These are phyloP conservation scores for Butorides virescens DNA, from an alignment of 2,113 vertebrate genomes.

Conservation along the genomic window DNA sequence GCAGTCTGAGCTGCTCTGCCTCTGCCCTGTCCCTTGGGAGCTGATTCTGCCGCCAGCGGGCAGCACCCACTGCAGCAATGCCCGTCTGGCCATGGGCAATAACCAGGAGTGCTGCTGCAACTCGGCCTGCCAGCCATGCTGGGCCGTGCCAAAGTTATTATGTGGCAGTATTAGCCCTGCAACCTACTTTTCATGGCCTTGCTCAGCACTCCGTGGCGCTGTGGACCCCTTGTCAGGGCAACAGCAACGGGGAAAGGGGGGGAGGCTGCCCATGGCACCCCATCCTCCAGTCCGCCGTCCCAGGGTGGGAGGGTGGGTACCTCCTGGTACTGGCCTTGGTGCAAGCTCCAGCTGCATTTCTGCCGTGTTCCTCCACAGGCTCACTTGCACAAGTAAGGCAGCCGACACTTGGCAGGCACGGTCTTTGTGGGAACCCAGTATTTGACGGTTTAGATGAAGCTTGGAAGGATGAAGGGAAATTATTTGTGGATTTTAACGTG, in stretches of 20 bases:
- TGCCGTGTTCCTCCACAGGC: no score
- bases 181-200: background rate
- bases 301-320: rapidly evolving
- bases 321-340: background rate
- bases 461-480: background rate
- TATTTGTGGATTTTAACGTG: background rate
- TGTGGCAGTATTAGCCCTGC: background rate
- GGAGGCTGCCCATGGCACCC: background rate
- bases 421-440: background rate
- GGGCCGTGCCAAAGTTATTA: background rate
- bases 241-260: no score
- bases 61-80: background rate
- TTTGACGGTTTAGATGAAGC: background rate
- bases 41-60: background rate
- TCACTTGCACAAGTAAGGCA: background rate
- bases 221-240: background rate
- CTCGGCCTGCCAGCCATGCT: background rate
- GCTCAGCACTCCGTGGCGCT: background rate
- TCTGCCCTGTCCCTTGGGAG: background rate
- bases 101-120: background rate
- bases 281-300: no score
- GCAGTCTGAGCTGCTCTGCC: background rate
- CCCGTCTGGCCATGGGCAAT: background rate
- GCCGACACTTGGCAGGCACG: background rate
- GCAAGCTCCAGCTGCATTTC: background rate